phyloP scores from a whole-genome alignment of 2,888 invertebrate genomes.

The Tiphia femorata region DNA sequence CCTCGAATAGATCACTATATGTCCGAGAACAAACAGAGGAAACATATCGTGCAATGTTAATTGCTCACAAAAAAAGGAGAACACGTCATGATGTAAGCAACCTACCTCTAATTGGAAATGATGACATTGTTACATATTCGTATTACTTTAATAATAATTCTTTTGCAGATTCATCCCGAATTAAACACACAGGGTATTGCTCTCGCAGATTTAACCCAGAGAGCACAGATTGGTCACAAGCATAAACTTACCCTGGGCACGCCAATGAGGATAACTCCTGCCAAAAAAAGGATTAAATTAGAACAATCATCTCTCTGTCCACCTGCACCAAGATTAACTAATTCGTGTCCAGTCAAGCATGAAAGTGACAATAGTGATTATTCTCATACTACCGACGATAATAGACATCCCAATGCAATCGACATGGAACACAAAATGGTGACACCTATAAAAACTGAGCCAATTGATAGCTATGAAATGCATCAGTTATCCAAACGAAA shows the following conservation, averaged over 20 bases:
- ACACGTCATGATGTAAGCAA: constrained; percentile 77
- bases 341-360: constrained; percentile 48
- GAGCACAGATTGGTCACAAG: constrained; percentile 69
- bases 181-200: constrained; percentile 83
- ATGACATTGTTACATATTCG: no score
- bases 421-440: constrained; percentile 54
- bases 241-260: constrained; percentile 72
- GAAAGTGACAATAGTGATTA: constrained; percentile 63
- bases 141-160: no score
- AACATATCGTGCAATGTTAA: constrained; percentile 77
- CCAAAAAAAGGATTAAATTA: constrained; percentile 63
- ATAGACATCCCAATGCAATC: constrained; percentile 47
- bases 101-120: no score
- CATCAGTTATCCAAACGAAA: constrained; percentile 48
- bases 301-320: constrained; percentile 57
- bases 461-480: constrained; percentile 53
- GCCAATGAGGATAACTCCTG: constrained; percentile 69
- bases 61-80: constrained; percentile 80
- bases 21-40: constrained; percentile 75
- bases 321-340: constrained; percentile 68
- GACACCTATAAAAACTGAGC: constrained; percentile 57
- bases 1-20: constrained; percentile 59
- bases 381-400: constrained; percentile 57
- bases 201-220: constrained; percentile 77
- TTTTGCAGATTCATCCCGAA: constrained; percentile 78